phyloP scores from a whole-genome alignment of 2,888 invertebrate species.

The Agrotis clavis region DNA sequence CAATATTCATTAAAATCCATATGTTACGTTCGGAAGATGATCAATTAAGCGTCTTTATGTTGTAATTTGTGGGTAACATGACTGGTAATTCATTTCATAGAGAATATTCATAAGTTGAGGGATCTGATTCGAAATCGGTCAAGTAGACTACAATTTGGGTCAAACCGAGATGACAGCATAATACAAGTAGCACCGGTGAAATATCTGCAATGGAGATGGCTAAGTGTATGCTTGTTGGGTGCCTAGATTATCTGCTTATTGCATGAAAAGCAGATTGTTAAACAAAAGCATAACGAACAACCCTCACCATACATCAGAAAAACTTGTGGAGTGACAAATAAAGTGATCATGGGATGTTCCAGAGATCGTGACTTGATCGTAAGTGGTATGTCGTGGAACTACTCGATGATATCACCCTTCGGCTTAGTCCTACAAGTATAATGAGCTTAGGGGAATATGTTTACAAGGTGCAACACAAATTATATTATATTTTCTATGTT shows the following conservation, averaged over 20 bases:
- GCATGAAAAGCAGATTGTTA: conserved; percentile 18
- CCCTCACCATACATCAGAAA: not conserved
- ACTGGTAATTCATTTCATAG: conserved; percentile 22
- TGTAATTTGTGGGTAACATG: conserved; percentile 28
- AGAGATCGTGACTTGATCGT: conserved; percentile 32
- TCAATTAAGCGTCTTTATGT: conserved; percentile 32
- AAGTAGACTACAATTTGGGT: conserved; percentile 8
- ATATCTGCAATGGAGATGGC: conserved; percentile 44
- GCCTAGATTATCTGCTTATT: conserved; percentile 43
- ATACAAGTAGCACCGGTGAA: conserved; percentile 1
- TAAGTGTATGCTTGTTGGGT: conserved; percentile 34
- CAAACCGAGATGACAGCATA: conserved; percentile 1
- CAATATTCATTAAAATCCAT: conserved; percentile 36
- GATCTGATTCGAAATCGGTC: conserved; percentile 19
- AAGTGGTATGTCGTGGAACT: conserved; percentile 23
- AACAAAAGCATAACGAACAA: conserved; percentile 8
- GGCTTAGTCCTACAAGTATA: conserved; percentile 44
- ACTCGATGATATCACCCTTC: conserved; percentile 43
- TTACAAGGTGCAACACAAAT: conserved; percentile 34
- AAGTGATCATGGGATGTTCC: not conserved
- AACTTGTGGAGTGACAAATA: not conserved
- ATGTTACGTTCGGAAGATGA: conserved; percentile 29
- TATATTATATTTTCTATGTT: conserved; percentile 17
- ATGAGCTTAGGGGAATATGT: conserved; percentile 35
- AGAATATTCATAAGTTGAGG: conserved; percentile 7